phyloP scores from a whole-genome alignment of 2,797 vertebrate genomes.

The Philypnodon macrostomus region DNA sequence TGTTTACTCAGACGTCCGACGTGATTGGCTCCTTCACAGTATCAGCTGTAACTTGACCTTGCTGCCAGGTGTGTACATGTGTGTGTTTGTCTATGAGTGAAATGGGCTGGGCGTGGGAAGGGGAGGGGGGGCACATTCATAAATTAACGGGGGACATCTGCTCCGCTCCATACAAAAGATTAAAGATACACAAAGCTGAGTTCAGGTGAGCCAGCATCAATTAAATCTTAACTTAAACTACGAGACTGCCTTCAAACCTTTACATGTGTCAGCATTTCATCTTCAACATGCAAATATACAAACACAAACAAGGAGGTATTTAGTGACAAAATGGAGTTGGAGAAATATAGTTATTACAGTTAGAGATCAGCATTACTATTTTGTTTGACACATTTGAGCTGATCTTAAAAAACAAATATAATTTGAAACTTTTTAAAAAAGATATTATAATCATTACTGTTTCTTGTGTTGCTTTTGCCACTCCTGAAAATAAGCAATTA shows the following conservation, averaged over 20 bases:
- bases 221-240: conserved; percentile 55
- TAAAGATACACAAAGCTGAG: conserved; percentile 79
- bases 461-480: not conserved
- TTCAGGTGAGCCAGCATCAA: conserved; percentile 29
- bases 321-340: conserved; percentile 40
- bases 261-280: conserved; percentile 7
- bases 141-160: conserved; percentile 99
- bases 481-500: not conserved
- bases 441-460: not conserved
- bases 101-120: conserved; percentile 34
- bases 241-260: conserved; percentile 26
- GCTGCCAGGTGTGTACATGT: conserved; percentile 83
- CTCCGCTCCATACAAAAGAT: conserved; percentile 89
- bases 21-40: conserved; percentile 59
- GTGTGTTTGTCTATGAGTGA: conserved; percentile 19
- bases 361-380: too few species aligned
- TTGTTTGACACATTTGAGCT: too few species aligned
- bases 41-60: conserved; percentile 94
- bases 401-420: too few species aligned
- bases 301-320: conserved; percentile 75
- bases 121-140: conserved; percentile 86
- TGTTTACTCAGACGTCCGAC: conserved; percentile 10
- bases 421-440: too few species aligned
- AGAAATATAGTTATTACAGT: too few species aligned
- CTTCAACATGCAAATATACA: conserved; percentile 77